phyloP scores from a whole-genome alignment of 2,113 vertebrate genomes.

The Tyrannus savana region DNA sequence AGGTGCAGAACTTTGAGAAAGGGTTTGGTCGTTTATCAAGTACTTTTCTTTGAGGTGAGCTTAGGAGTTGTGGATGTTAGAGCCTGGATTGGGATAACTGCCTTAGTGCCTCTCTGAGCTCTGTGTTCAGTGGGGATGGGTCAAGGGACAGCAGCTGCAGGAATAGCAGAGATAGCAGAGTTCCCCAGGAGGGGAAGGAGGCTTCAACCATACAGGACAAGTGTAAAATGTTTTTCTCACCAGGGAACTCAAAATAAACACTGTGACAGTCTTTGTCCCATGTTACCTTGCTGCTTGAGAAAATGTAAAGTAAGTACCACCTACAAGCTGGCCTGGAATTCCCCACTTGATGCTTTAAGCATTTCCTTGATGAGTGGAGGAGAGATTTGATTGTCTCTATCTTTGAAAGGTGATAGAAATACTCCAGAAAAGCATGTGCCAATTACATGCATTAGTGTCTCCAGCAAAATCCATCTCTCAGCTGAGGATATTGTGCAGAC shows the following conservation, averaged over 20 bases:
- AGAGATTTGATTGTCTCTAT: slow-evolving; percentile 3
- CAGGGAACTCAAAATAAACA: slow-evolving; percentile 49
- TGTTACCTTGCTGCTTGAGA: slow-evolving; percentile 17
- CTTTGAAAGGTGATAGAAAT: slow-evolving; percentile 51
- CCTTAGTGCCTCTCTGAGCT: not conserved
- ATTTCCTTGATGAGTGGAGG: slow-evolving; percentile 41
- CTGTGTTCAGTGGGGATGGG: not conserved
- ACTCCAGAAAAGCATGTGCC: slow-evolving; percentile 47
- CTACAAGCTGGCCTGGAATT: slow-evolving; percentile 30
- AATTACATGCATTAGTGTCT: slow-evolving; percentile 23
- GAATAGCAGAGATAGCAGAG: not conserved
- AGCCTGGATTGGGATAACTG: not conserved
- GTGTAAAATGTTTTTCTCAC: slow-evolving; percentile 45
- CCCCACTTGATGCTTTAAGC: slow-evolving; percentile 32
- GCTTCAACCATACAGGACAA: not conserved
- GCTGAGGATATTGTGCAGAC: slow-evolving; percentile 13
- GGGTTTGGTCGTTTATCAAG: not conserved
- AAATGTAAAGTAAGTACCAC: not conserved
- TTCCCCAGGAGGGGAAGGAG: not conserved
- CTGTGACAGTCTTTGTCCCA: not conserved
- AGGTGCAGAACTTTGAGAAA: not conserved
- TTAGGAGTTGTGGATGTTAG: not conserved
- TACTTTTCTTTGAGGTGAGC: not conserved
- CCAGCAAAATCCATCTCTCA: not conserved
- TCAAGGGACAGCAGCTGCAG: not conserved